Conservation (phyloP, 2,888 invertebrate species). For the Philaethria dido region DNA sequence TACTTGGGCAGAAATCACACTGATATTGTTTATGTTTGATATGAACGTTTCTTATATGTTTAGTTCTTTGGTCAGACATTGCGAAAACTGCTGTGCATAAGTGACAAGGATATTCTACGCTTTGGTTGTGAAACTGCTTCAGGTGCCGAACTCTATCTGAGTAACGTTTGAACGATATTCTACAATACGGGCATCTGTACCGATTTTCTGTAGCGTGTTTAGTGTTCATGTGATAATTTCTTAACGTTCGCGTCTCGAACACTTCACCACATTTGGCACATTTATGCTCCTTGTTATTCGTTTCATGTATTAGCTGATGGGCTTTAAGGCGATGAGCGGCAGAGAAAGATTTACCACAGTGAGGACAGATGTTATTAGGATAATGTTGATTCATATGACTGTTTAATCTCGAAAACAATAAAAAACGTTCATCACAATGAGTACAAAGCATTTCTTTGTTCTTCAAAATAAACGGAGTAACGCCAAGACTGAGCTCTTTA, state of each 20-base stretch:
- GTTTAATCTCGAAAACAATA: constrained; percentile 67
- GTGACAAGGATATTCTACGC: constrained; percentile 68
- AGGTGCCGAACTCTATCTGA: constrained; percentile 60
- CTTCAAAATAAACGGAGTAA: constrained; percentile 62
- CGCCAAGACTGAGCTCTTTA: constrained; percentile 59
- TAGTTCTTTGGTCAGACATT: constrained; percentile 65
- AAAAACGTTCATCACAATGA: constrained; percentile 62
- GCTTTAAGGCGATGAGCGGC: constrained; percentile 60
- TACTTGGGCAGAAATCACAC: constrained; percentile 61
- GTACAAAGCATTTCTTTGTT: constrained; percentile 60
- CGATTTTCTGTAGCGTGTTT: constrained; percentile 59
- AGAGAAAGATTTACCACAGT: constrained; percentile 71
- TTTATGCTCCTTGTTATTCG: constrained; percentile 50
- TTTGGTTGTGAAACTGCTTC: constrained; percentile 59
- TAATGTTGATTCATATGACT: constrained; percentile 72
- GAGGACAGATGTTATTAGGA: constrained; percentile 69
- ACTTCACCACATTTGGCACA: constrained; percentile 64
- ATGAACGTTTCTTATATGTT: constrained; percentile 69
- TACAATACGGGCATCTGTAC: constrained; percentile 64
- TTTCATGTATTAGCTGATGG: constrained; percentile 62
- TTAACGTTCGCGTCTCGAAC: constrained; percentile 56
- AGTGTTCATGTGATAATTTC: constrained; percentile 58
- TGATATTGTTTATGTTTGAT: constrained; percentile 61
- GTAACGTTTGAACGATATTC: constrained; percentile 66
- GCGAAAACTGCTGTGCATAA: constrained; percentile 68